A percentile compares a stretch with the other conserved stretches of the same genome.
These are phyloP conservation scores for Phoebastria nigripes DNA, from an alignment of 2,797 vertebrate genomes.

Conservation along the genomic window DNA sequence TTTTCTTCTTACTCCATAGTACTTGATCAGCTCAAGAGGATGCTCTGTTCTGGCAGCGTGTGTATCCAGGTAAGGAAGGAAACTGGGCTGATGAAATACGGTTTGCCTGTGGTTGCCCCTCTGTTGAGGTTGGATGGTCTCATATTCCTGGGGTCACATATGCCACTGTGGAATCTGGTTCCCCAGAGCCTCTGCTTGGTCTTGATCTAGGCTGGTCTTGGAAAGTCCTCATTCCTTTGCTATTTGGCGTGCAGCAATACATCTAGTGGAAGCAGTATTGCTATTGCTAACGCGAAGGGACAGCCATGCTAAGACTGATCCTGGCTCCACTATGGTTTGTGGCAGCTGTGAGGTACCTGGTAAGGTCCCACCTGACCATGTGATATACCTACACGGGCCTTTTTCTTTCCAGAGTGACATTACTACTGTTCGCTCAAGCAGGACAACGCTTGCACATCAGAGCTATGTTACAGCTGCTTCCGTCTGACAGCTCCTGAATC, in stretches of 20 bases:
- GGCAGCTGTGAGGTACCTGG: background rate
- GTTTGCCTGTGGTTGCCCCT: background rate
- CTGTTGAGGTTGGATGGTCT: background rate
- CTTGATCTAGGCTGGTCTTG: background rate
- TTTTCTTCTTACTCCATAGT: background rate
- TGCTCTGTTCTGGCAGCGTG: fast-evolving
- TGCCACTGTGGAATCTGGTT: background rate
- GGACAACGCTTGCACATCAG: background rate
- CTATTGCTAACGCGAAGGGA: fast-evolving
- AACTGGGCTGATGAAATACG: background rate
- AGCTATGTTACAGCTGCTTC: background rate
- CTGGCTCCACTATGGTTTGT: background rate
- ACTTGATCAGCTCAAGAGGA: background rate
- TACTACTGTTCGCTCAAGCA: background rate
- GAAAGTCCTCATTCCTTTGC: background rate
- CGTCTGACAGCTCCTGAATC: background rate
- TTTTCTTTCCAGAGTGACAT: background rate
- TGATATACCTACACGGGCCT: background rate
- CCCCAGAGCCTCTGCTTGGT: background rate
- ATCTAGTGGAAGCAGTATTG: background rate
- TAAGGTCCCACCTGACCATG: background rate
- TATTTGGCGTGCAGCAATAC: background rate
- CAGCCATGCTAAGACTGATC: background rate
- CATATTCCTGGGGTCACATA: background rate
- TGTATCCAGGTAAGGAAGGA: background rate